A percentile compares a stretch with the other conserved stretches of the same genome.
Conservation (phyloP, 92 coral and sea anemone species). For the Palythoa caribaeorum region DNA sequence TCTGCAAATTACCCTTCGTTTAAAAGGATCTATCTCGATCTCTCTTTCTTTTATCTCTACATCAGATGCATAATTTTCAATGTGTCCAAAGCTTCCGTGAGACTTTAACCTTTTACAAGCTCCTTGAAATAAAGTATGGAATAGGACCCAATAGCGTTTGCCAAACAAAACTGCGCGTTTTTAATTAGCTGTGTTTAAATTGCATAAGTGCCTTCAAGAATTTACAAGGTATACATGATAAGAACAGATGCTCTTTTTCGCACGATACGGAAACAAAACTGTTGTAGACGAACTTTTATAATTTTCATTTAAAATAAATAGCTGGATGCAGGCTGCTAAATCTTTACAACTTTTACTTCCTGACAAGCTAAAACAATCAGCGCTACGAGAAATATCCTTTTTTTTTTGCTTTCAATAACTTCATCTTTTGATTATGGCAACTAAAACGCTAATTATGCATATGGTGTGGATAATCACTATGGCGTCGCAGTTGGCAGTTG, state of each 20-base stretch:
- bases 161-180: neutral
- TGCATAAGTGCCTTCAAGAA: neutral
- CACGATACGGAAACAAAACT: neutral
- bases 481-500: neutral
- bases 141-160: neutral
- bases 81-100: too few relatives aligned
- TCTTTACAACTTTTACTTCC: too few relatives aligned
- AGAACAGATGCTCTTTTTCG: constrained; percentile 10
- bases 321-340: too few relatives aligned
- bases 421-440: neutral
- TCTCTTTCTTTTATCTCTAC: too few relatives aligned
- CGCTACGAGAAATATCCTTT: too few relatives aligned
- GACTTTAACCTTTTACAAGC: too few relatives aligned
- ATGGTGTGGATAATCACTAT: neutral
- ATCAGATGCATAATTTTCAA: too few relatives aligned
- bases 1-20: too few relatives aligned
- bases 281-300: neutral
- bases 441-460: neutral
- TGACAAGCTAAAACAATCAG: too few relatives aligned
- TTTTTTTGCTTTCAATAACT: too few relatives aligned
- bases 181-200: neutral
- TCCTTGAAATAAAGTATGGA: too few relatives aligned
- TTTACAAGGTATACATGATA: neutral
- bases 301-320: neutral
- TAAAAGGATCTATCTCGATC: too few relatives aligned